A percentile compares a stretch with the other conserved stretches of the same genome.
phyloP scores from a whole-genome alignment of 2,113 vertebrate genomes.

The Trogon surrucura region DNA sequence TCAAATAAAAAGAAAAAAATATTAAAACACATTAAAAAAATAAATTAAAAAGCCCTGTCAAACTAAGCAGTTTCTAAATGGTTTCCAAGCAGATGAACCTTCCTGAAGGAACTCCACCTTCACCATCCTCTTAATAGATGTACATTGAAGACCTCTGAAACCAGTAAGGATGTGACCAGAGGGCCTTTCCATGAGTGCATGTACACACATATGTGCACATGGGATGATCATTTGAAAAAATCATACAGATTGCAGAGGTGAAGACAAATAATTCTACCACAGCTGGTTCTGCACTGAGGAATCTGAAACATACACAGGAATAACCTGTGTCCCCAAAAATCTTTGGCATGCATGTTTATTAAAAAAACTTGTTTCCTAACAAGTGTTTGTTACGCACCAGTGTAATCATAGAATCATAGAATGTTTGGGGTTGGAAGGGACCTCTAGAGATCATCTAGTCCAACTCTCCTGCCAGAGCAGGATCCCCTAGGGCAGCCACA shows the following conservation, averaged over 20 bases:
- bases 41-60: not conserved
- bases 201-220: not conserved
- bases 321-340: not conserved
- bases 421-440: no score
- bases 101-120: not conserved
- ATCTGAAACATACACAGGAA: not conserved
- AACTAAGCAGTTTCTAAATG: not conserved
- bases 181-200: accelerated
- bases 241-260: no score
- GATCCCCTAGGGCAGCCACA: no score
- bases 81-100: not conserved
- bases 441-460: no score
- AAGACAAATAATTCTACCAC: not conserved
- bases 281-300: not conserved
- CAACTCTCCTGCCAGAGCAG: no score
- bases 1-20: not conserved
- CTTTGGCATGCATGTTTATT: not conserved
- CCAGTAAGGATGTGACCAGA: not conserved
- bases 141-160: not conserved
- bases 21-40: not conserved
- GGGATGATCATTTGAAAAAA: not conserved
- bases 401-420: not conserved
- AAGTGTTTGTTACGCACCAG: accelerated
- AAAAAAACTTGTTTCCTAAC: not conserved
- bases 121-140: not conserved